Evolutionary conservation across 2,888 invertebrate genomes (phyloP).

Genomic region (Pemphredon lugubris): DNA sequence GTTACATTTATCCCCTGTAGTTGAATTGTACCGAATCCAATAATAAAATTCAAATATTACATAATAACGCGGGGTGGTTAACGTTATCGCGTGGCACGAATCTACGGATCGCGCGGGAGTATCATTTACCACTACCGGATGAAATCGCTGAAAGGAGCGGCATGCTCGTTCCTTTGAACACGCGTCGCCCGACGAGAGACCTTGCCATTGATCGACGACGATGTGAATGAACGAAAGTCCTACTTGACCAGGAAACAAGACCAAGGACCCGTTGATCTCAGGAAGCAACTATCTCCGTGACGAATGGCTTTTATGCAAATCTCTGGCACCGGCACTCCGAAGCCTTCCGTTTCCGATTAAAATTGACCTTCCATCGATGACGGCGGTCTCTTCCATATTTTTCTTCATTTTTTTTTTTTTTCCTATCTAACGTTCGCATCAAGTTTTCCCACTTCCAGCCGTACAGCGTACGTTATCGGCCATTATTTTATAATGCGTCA

Average conservation of each 20-base stretch:
- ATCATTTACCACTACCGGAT: too few relatives aligned
- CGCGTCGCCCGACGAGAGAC: constrained; percentile 2
- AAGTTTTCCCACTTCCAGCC: too few relatives aligned
- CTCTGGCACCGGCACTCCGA: not conserved
- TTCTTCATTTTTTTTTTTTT: too few relatives aligned
- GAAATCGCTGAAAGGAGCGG: not conserved
- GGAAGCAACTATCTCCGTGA: constrained; percentile 49
- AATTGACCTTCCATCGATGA: constrained; percentile 32
- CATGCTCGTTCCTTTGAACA: constrained; percentile 4
- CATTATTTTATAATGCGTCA: too few relatives aligned
- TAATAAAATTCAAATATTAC: too few relatives aligned
- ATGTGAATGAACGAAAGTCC: constrained; percentile 54
- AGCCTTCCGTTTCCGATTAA: constrained; percentile 55
- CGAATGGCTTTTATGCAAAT: constrained; percentile 57
- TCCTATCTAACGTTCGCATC: too few relatives aligned
- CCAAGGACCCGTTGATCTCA: constrained; percentile 50
- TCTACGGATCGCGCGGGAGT: too few relatives aligned
- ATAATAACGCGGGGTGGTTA: not conserved
- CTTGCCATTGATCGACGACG: constrained; percentile 57
- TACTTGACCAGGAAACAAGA: constrained; percentile 50
- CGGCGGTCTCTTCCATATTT: not conserved
- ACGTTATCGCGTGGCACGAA: too few relatives aligned
- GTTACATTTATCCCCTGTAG: too few relatives aligned
- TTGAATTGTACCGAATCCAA: too few relatives aligned
- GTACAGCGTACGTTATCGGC: too few relatives aligned